Evolutionary conservation across 2,888 invertebrate genomes (phyloP).

Genomic region (Mycalesis mineus): DNA sequence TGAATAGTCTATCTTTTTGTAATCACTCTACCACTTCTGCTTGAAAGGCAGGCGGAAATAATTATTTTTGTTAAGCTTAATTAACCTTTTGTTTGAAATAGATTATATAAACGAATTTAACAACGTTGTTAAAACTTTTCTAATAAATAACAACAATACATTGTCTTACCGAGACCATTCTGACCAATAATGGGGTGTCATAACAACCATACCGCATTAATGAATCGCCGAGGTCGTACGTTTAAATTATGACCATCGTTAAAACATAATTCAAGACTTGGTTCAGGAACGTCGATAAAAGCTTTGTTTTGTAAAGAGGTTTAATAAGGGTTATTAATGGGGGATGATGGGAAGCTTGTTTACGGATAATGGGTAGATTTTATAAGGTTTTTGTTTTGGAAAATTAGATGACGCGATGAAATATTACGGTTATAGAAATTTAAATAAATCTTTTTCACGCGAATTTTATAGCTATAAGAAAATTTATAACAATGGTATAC

Average conservation of each 20-base stretch:
- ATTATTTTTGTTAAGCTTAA: too few species aligned
- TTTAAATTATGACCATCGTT: slow-evolving; percentile 42
- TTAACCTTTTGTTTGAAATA: too few species aligned
- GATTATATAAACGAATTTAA: too few species aligned
- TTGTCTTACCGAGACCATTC: slow-evolving; percentile 24
- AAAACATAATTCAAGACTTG: slow-evolving; percentile 34
- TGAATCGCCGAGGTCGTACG: slow-evolving; percentile 39
- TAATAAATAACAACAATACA: slow-evolving; percentile 17
- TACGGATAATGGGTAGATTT: slow-evolving; percentile 14
- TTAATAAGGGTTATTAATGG: slow-evolving; percentile 23
- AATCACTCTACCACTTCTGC: too few species aligned
- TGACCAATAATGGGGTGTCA: slow-evolving; percentile 37
- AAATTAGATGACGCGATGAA: slow-evolving; percentile 3
- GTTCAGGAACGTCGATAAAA: slow-evolving; percentile 24
- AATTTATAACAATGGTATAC: not conserved
- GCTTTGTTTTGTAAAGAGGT: slow-evolving; percentile 25
- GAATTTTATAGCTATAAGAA: not conserved
- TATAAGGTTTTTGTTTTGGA: not conserved
- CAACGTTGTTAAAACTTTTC: slow-evolving; percentile 4
- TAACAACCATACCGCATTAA: slow-evolving; percentile 40
- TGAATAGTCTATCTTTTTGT: too few species aligned
- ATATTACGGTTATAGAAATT: not conserved
- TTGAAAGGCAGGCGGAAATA: too few species aligned
- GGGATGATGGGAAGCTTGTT: slow-evolving; percentile 15
- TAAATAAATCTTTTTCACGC: not conserved